Evolutionary conservation across 1,140 invertebrate genomes (phyloP).

Genomic region (Linepithema humile): DNA sequence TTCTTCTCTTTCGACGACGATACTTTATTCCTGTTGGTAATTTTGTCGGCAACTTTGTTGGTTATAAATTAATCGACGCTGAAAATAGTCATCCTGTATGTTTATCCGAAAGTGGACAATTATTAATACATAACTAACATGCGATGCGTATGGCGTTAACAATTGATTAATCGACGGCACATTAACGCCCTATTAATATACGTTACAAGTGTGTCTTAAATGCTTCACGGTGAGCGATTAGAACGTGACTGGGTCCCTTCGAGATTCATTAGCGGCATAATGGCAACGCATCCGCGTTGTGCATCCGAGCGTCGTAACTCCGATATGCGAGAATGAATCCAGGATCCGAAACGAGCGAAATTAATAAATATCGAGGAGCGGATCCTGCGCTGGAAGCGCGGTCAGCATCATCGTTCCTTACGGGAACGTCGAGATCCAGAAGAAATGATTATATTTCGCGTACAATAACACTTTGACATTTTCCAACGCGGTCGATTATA

Average conservation of each 20-base stretch:
- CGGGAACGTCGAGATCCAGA: neutral
- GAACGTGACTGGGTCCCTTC: neutral
- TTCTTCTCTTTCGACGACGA: too few species aligned
- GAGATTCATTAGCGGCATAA: slow-evolving; percentile 12
- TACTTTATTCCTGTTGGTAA: too few species aligned
- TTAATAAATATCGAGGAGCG: neutral
- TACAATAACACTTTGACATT: slow-evolving; percentile 51
- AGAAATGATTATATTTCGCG: neutral
- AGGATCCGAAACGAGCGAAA: neutral
- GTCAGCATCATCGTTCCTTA: neutral
- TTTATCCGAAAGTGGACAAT: neutral
- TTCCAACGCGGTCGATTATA: neutral
- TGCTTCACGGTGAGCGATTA: neutral
- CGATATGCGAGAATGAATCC: too few species aligned
- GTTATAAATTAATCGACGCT: too few species aligned
- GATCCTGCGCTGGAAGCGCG: slow-evolving; percentile 9
- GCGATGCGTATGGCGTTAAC: neutral
- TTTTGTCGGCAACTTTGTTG: too few species aligned
- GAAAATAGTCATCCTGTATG: too few species aligned
- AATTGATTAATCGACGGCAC: neutral
- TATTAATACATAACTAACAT: slow-evolving; percentile 1
- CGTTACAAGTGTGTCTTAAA: neutral
- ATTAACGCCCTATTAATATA: neutral
- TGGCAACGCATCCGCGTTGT: too few species aligned
- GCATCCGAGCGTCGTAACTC: neutral